Conservation (phyloP, 2,797 vertebrate genomes). For the Thunnus albacares region DNA sequence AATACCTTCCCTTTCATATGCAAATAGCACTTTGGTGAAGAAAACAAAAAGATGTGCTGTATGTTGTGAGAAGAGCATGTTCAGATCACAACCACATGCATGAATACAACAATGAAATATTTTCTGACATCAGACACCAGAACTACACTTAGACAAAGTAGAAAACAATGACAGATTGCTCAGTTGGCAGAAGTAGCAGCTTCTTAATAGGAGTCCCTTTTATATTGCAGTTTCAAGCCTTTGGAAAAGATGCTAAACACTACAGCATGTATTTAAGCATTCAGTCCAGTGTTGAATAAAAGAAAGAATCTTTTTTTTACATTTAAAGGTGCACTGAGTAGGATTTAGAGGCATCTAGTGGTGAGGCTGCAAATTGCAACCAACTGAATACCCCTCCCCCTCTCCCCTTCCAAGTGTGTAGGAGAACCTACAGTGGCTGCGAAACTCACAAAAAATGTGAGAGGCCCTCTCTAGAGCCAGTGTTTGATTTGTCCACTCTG, state of each 20-base stretch:
- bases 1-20: background rate
- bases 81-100: slow-evolving; percentile 3
- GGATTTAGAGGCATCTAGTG: too few relatives aligned
- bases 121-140: background rate
- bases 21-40: slow-evolving; percentile 3
- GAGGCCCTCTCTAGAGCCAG: too few relatives aligned
- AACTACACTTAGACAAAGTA: background rate
- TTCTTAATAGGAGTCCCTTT: slow-evolving; percentile 18
- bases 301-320: too few relatives aligned
- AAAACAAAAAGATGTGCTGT: background rate
- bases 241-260: background rate
- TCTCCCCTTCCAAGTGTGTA: too few relatives aligned
- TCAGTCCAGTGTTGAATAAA: background rate
- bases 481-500: too few relatives aligned
- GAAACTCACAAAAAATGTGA: too few relatives aligned
- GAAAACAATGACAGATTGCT: slow-evolving; percentile 10
- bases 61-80: background rate
- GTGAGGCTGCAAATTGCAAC: too few relatives aligned
- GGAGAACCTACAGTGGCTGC: too few relatives aligned
- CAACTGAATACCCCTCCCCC: too few relatives aligned
- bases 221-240: background rate
- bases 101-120: background rate
- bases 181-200: slow-evolving; percentile 34
- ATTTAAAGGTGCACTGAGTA: too few relatives aligned
- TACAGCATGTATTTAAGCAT: background rate